Evolutionary conservation across 2,888 invertebrate species (phyloP).

Genomic region (Drosophila melanosoma): DNA sequence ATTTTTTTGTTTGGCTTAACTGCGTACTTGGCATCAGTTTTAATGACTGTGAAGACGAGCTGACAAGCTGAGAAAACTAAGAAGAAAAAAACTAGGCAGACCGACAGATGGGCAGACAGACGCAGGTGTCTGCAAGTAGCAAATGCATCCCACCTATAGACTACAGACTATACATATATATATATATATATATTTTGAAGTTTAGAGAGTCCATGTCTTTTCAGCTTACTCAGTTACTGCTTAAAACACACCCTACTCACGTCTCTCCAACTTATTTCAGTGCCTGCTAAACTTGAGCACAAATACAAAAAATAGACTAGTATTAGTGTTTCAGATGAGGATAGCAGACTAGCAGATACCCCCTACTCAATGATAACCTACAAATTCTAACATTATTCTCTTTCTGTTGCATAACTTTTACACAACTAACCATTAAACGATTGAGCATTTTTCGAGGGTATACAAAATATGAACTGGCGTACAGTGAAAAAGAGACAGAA

Average conservation of each 20-base stretch:
- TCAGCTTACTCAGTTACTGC: constrained; percentile 42
- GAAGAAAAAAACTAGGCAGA: constrained; percentile 10
- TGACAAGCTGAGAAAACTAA: constrained; percentile 34
- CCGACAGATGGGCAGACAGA: constrained; percentile 29
- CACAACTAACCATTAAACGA: neutral
- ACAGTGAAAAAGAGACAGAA: constrained; percentile 13
- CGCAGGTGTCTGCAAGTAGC: constrained; percentile 47
- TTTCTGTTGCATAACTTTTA: neutral
- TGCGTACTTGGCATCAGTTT: constrained; percentile 43
- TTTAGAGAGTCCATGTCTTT: no score
- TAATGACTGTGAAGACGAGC: constrained; percentile 63
- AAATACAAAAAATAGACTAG: constrained; percentile 15
- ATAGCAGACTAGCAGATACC: neutral
- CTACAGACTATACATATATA: neutral
- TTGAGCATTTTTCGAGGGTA: neutral
- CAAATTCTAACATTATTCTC: neutral
- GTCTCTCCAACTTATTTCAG: constrained; percentile 74
- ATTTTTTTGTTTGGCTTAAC: constrained; percentile 17
- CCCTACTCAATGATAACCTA: neutral
- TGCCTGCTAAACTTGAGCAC: constrained; percentile 63
- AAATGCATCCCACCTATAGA: constrained; percentile 12
- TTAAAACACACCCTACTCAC: constrained; percentile 75
- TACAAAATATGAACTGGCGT: constrained; percentile 5
- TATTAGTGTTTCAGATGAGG: neutral
- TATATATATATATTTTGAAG: neutral